phyloP scores from a whole-genome alignment of 2,888 invertebrate genomes.

The Julus scandinavius region DNA sequence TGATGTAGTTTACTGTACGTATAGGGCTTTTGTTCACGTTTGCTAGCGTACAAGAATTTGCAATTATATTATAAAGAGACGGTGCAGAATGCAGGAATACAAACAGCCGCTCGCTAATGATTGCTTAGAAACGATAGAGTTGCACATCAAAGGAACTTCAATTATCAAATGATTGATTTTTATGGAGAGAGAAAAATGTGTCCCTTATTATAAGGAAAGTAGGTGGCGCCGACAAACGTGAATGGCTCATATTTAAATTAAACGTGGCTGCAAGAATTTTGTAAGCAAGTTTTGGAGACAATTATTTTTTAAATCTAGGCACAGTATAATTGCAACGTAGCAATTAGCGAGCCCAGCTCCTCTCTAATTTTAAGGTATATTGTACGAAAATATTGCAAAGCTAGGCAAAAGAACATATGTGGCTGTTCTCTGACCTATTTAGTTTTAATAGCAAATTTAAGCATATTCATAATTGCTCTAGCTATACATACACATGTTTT shows the following conservation, averaged over 20 bases:
- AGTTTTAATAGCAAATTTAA: neutral
- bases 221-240: conserved; percentile 1
- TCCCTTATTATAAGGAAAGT: neutral
- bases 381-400: neutral
- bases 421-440: neutral
- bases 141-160: conserved; percentile 31
- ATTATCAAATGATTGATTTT: conserved; percentile 45
- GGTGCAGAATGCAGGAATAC: neutral
- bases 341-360: neutral
- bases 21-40: neutral
- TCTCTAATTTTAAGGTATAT: neutral
- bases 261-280: neutral
- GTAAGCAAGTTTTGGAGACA: neutral
- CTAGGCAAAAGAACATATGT: neutral
- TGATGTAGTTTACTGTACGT: neutral
- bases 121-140: conserved; percentile 22
- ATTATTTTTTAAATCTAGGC: neutral
- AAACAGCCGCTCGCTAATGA: conserved; percentile 36
- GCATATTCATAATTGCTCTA: neutral
- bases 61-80: neutral
- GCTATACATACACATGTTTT: neutral
- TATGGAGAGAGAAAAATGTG: neutral
- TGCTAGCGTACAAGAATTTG: neutral
- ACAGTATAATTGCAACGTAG: neutral
- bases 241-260: neutral